Evolutionary conservation across 2,797 vertebrate species (phyloP), one percentile per base, ranked within the genome.

Genomic region (Phataginus tricuspis): DNA sequence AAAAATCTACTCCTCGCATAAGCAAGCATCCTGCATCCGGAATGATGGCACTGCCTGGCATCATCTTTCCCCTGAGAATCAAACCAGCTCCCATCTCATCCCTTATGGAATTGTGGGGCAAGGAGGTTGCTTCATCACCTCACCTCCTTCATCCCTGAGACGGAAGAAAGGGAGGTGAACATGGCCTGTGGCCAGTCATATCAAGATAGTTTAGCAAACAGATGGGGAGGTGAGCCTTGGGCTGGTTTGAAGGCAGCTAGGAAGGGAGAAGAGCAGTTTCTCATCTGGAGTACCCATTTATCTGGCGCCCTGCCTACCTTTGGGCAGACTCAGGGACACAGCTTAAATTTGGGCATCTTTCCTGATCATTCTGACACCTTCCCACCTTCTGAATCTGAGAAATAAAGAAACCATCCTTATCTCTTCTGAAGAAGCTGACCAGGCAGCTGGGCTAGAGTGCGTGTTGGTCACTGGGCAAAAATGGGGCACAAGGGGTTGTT

Each of bases 231-330:
- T 79, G 55, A 63, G 63, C 53, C 49, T 66, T 9, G 45, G 45
- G 10, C n/a, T 21, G 68, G 7, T 91, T 79, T 85, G 29, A 42
- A 91, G 74, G 78, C 71, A 79, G 49, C 16, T n/a, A 66, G 86
- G 51, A 69, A 84, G 51, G n/a, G 42, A 87, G 59, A 59, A 51
- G 23, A 93, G 55, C 37, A 10, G 8, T 69, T 78, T 78, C 66
- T 95, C 37, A n/a, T 57, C 51, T 77, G 86, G 53, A 72, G 51
- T 77, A 64, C 57, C 31, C 4, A 3, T 55, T 55, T 85, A 37
- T 51, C 93, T 98, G 91, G 69, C 86, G 80, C 74, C 49, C 14
- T 71, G 78, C 61, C 86, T 61, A 55, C 83, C 31, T 90, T 75
- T 78, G 51, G 86, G 45, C 72, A 86, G 91, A 71, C 34, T 78